Base-by-base conservation (phyloP, 2,113 vertebrate species). In the Rissa tridactyla region DNA sequence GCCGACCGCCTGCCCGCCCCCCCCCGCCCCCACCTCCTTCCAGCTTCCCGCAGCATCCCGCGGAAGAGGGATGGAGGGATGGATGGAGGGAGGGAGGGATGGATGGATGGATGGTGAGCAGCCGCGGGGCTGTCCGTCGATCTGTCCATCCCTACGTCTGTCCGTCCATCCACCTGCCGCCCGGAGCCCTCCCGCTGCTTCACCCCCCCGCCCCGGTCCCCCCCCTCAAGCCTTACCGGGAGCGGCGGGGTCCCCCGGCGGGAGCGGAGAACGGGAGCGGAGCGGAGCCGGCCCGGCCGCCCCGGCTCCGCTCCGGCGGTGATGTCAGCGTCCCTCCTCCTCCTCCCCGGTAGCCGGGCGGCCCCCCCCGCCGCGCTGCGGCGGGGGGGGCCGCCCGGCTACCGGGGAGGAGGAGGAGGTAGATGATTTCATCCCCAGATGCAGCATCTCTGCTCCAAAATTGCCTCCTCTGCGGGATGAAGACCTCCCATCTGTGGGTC, bases 351-450 rank as follows among this genome's bases (percentile, higher is more conserved):
- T 40, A 62, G 72, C 62, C 62, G 61, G 52, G 86, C 36, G 65
- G 49, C 60, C 66, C 86, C 80, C 69, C 82, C 82, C 64, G 34
- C 81, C 81, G 68, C 86, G 10, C 4, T 8, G 69, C 62, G 7
- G 47, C 10, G 83, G 75, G 58, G 87, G 82, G 81, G 76, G 51
- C 29, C 19, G 46, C 77, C 69, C 91, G 75, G 75, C 88, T 93
- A 86, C 88, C 65, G 82, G 76, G 66, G 72, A 9, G 80, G 65
- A 86, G 66, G 93, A 93, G 88, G 69, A 86, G 61, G 68, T 86
- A 72, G 95, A 96, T 96, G 95, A 95, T 92, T 95, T 96, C 93
- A 95, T 95, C 86, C 62, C 78, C 86, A 92, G 88, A 96, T 95
- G 94, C 94, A 94, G 94, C 91, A 92, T 87, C 84, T 86, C 91